Percentiles rank a stretch among this genome's conserved stretches.
Conservation (phyloP, 1,140 invertebrate genomes). For the Hylyphantes graminicola region DNA sequence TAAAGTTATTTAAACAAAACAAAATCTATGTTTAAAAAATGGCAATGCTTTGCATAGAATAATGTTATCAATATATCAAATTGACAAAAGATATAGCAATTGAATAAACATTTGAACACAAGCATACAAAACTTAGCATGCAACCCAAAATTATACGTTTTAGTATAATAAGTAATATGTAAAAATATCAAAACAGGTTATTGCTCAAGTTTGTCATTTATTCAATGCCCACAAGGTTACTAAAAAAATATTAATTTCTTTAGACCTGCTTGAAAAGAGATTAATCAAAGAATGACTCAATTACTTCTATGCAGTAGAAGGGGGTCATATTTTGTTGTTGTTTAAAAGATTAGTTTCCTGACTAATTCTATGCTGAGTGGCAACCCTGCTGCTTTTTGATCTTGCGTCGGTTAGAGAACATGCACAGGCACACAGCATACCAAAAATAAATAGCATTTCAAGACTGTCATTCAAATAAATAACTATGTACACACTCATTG, state of each 20-base stretch:
- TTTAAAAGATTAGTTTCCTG: not conserved
- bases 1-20: not conserved
- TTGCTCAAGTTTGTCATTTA: no score
- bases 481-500: constrained; percentile 45
- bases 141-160: no score
- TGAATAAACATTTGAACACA: not conserved
- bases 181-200: no score
- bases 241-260: not conserved
- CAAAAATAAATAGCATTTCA: constrained; percentile 50
- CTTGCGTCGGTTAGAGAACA: not conserved
- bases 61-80: not conserved
- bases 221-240: no score
- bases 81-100: not conserved
- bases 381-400: not conserved
- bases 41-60: not conserved
- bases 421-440: constrained; percentile 23
- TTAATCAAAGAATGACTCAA: not conserved
- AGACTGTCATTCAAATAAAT: constrained; percentile 53
- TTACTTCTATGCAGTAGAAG: not conserved
- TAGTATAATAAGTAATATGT: no score
- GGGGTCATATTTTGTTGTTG: not conserved
- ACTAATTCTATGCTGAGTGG: constrained; percentile 1
- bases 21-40: not conserved
- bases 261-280: not conserved
- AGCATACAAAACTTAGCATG: no score